Percentiles rank a stretch among this genome's conserved stretches.
Conservation (phyloP, 2,113 vertebrate species). For the Aix galericulata region DNA sequence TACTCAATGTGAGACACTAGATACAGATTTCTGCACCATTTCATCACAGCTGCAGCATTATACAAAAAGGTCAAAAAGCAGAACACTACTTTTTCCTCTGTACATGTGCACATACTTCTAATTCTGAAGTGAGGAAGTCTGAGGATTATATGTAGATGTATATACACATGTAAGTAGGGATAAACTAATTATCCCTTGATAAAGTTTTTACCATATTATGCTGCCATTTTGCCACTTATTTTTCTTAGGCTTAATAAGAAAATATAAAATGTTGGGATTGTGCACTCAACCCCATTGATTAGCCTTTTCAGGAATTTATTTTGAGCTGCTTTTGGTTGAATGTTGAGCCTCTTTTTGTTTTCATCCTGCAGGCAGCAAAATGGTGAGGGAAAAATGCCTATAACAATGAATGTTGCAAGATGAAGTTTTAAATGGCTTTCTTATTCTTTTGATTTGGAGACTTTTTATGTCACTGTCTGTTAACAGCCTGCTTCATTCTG, state of each 20-base stretch:
- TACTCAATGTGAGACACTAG: background rate
- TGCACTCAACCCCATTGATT: constrained; percentile 6
- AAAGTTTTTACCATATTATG: constrained; percentile 32
- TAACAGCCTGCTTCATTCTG: background rate
- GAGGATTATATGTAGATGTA: background rate
- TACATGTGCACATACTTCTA: background rate
- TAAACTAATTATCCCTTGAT: constrained; percentile 37
- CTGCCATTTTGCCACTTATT: constrained; percentile 55
- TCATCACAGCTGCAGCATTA: constrained; percentile 13
- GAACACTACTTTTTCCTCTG: background rate
- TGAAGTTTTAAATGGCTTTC: constrained; percentile 23
- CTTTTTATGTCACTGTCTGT: background rate
- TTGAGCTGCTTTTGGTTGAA: constrained; percentile 27
- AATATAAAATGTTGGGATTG: background rate
- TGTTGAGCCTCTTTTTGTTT: constrained; percentile 28
- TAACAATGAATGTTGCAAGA: constrained; percentile 26
- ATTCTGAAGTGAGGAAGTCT: background rate
- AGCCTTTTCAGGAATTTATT: constrained; percentile 47
- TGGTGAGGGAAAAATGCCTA: constrained; percentile 29
- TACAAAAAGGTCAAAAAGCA: constrained; percentile 23
- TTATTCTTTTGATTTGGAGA: constrained; percentile 39
- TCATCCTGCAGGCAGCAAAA: constrained; percentile 5
- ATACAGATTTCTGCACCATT: background rate
- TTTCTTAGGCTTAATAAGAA: constrained; percentile 38
- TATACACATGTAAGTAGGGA: background rate